Evolutionary conservation across 1,140 invertebrate species (phyloP), one percentile per base, ranked within the genome.

Genomic region (Atta texana): DNA sequence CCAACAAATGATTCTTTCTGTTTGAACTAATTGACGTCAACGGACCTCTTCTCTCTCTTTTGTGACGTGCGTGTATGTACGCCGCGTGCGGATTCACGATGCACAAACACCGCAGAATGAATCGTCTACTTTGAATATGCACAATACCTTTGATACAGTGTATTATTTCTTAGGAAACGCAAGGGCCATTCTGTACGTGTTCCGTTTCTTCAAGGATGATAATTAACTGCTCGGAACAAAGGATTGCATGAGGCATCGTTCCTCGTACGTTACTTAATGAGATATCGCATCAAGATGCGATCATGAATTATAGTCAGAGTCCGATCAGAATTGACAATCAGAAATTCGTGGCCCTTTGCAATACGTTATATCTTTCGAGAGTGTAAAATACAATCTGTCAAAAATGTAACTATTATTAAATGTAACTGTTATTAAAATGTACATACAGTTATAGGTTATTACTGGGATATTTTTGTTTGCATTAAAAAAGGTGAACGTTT

Each of bases 11-110:
- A 55, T 59, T 71, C 68, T 28, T 16, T 81, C 68, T n/a, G 51
- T 81, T 81, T 44, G 49, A 31, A 28, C 16, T 81, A 81, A 81
- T 81, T 81, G 78, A 81, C 66, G 64, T 81, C 78, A 81, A 71
- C 24, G 39, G 64, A 69, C 34, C 55, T 71, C 28, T 31, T 31
- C 28, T 31, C 28, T 31, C 28, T 31, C 28, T 31, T 31, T 68
- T 39, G 24, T 21, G 64, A 16, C 12, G 72, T 21, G 71, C 28
- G 28, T 59, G 18, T 18, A 7, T 10, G 21, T 2, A 28, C 5
- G 18, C 10, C 14, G 49, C 57, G 21, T 3, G 31, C 21, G 55
- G n/a, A 55, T 21, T n/a, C 8, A 10, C n/a, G 55, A 55, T 18
- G 7, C 8, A 16, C 49, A 14, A 16, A 51, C 49, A 51, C 49